Evolutionary conservation across 2,888 invertebrate species (phyloP).

Genomic region (Rambutsinella grinnellia): DNA sequence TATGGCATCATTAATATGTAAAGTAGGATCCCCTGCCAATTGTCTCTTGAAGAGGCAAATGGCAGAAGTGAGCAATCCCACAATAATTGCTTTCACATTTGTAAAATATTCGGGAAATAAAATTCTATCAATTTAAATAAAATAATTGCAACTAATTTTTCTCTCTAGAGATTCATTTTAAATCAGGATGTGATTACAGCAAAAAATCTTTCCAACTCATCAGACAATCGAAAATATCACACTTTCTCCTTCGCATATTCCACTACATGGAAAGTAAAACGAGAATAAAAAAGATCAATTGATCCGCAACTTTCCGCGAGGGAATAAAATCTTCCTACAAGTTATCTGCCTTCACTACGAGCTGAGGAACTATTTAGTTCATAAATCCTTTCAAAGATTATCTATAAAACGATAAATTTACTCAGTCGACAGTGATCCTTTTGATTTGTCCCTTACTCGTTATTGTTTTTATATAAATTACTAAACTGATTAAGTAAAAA

Average conservation of each 20-base stretch:
- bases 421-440: slow-evolving; percentile 51
- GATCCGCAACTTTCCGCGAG: slow-evolving; percentile 16
- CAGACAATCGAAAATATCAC: not conserved
- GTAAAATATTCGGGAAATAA: not conserved
- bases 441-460: slow-evolving; percentile 11
- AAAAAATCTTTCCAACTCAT: not conserved
- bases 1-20: slow-evolving; percentile 40
- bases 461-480: not conserved
- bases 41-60: no score
- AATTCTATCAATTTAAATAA: not conserved
- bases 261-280: not conserved
- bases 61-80: slow-evolving; percentile 53
- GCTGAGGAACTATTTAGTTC: no score
- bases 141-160: not conserved
- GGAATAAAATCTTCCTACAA: no score
- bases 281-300: not conserved
- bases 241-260: not conserved
- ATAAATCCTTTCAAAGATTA: no score
- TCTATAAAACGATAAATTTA: slow-evolving; percentile 10
- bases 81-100: not conserved
- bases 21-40: slow-evolving; percentile 44
- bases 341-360: no score
- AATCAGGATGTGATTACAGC: not conserved
- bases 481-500: not conserved
- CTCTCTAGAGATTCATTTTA: slow-evolving; percentile 30